These are phyloP conservation scores for Oscheius sp. DNA, from an alignment of 2,888 invertebrate genomes.

Conservation along the genomic window DNA sequence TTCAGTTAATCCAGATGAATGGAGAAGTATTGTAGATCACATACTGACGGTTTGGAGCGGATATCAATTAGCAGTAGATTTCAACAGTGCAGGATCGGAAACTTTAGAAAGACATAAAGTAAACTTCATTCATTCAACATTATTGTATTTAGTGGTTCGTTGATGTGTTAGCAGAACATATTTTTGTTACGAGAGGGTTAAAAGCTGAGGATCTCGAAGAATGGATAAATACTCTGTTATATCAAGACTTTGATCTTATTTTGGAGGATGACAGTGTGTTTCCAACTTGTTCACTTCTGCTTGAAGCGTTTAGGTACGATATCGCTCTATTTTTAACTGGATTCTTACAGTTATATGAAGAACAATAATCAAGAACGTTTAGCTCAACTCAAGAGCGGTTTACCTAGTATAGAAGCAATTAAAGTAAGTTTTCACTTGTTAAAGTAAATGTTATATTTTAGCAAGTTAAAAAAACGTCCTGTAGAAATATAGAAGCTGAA, in stretches of 20 bases:
- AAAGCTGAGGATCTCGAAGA: slow-evolving; percentile 57
- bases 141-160: slow-evolving; percentile 51
- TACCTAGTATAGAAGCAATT: slow-evolving; percentile 23
- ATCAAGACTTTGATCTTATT: slow-evolving; percentile 58
- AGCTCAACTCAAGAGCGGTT: slow-evolving; percentile 35
- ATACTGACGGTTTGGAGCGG: slow-evolving; percentile 52
- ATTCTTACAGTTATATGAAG: slow-evolving; percentile 42
- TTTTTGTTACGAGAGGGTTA: slow-evolving; percentile 45
- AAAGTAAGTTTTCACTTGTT: slow-evolving; percentile 27
- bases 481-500: slow-evolving; percentile 35
- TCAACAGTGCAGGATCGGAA: slow-evolving; percentile 53
- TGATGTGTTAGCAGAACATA: slow-evolving; percentile 50
- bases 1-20: slow-evolving; percentile 13
- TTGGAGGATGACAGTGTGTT: slow-evolving; percentile 59
- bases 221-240: slow-evolving; percentile 56
- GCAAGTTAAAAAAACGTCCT: slow-evolving; percentile 18
- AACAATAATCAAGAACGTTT: slow-evolving; percentile 39
- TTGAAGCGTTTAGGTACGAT: slow-evolving; percentile 45
- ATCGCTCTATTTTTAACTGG: neutral
- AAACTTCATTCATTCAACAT: neutral
- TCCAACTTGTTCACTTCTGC: slow-evolving; percentile 49
- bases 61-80: slow-evolving; percentile 57
- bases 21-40: slow-evolving; percentile 35
- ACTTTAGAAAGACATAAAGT: slow-evolving; percentile 54
- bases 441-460: neutral